These are phyloP conservation scores for Fistularia commersonii DNA, from an alignment of 2,797 vertebrate genomes.

Conservation along the genomic window DNA sequence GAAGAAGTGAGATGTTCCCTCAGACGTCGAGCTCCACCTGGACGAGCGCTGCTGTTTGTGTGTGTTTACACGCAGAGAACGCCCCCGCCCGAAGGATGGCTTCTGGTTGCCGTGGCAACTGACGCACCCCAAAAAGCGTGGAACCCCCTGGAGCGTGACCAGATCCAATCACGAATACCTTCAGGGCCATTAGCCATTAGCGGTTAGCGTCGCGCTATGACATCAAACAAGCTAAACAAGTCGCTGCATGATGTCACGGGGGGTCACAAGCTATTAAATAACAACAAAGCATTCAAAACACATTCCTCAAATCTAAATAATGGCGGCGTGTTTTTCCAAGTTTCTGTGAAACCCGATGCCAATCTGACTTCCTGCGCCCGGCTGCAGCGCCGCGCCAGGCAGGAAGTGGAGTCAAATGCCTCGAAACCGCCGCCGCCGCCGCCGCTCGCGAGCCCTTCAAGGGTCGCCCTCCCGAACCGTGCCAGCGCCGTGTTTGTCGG, in stretches of 20 bases:
- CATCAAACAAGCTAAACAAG: too few relatives aligned
- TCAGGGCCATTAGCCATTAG: conserved; percentile 14
- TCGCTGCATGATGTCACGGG: conserved; percentile 51
- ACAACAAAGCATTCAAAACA: too few relatives aligned
- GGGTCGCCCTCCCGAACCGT: neutral
- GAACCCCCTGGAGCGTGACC: conserved; percentile 34
- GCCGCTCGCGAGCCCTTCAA: neutral
- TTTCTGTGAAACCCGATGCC: conserved; percentile 8
- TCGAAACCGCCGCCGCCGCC: conserved; percentile 14
- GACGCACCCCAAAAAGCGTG: conserved; percentile 30
- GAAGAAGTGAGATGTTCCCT: too few relatives aligned
- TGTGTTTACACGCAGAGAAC: too few relatives aligned
- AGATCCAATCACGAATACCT: conserved; percentile 67
- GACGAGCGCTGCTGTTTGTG: too few relatives aligned
- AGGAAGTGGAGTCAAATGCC: conserved; percentile 50
- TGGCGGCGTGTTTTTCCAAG: too few relatives aligned
- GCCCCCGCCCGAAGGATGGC: too few relatives aligned
- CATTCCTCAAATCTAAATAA: too few relatives aligned
- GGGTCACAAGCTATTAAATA: too few relatives aligned
- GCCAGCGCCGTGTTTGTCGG: conserved; percentile 69
- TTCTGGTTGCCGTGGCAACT: too few relatives aligned
- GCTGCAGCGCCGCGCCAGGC: conserved; percentile 15
- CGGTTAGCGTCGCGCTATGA: too few relatives aligned
- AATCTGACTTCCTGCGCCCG: neutral
- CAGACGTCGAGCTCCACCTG: too few relatives aligned